Base-by-base conservation (phyloP, 2,113 vertebrate species). In the Bostrychus sinensis region DNA sequence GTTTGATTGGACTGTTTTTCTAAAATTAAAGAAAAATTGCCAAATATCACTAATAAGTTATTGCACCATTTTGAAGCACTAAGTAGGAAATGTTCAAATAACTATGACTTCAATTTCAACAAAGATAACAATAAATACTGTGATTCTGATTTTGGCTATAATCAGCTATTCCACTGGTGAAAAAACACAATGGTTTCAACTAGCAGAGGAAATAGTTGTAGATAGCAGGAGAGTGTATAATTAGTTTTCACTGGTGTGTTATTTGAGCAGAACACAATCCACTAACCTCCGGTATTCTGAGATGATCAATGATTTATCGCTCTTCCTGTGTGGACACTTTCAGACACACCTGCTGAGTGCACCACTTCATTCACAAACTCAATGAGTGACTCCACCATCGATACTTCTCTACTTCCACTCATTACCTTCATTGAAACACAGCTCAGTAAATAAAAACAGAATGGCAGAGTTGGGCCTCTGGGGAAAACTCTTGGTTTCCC, bases 291-390 rank as follows among this genome's bases (percentile, higher is more conserved):
- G 22, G 46, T 26, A 13, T 20, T 26, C 48, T n/a, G 48, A 30
- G 26, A 28, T 28, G 23, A 30, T 30, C 48, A 51, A 30, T 51
- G 48, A 17, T 30, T 30, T 51, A 28, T 51, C 5, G 46, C 46
- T 51, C 25, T 30, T 30, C 48, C 48, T 28, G 48, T 28, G 13
- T 28, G 25, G 48, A 51, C 48, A 51, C 2, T 32, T 8, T 32
- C 30, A 32, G 2, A 32, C 30, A 32, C 8, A 9, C 25, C 7
- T 28, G 37, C 37, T 39, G 25, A 30, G 26, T 17, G 48, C 14
- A 17, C 48, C 25, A 1, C 48, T 51, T 51, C 48, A 51, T 51
- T 51, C 48, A 51, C 48, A 51, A 30, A n/a, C 25, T 32, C 30
- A 3, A 32, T 39, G 11, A 39, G 10, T 39, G 37, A 12, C 14